phyloP scores from a whole-genome alignment of 2,797 vertebrate species.

The Cirrhinus mrigala region DNA sequence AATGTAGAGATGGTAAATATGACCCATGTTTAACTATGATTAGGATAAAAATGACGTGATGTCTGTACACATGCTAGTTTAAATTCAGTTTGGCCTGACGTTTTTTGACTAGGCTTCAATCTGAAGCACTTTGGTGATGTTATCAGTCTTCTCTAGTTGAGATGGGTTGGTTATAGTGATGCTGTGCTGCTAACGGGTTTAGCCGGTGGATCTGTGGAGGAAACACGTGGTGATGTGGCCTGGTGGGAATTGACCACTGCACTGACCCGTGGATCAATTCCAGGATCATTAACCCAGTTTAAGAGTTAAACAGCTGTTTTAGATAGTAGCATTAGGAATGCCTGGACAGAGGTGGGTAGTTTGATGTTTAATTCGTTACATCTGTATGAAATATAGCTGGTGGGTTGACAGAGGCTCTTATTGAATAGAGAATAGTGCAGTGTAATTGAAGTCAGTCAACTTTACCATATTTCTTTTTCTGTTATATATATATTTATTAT shows the following conservation, averaged over 20 bases:
- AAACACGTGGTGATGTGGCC: conserved; percentile 55
- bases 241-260: conserved; percentile 21
- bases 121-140: not conserved
- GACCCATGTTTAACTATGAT: not conserved
- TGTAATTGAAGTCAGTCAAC: not conserved
- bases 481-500: no score
- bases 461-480: not conserved
- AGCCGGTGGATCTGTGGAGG: conserved; percentile 33
- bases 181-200: conserved; percentile 35
- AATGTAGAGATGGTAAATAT: not conserved
- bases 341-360: not conserved
- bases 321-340: not conserved
- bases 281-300: conserved; percentile 4
- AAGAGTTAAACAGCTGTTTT: not conserved
- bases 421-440: not conserved
- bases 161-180: not conserved
- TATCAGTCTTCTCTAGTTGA: not conserved
- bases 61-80: not conserved
- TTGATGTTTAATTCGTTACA: not conserved
- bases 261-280: conserved; percentile 8
- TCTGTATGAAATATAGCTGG: not conserved
- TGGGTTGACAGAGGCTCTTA: not conserved
- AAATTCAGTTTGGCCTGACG: not conserved
- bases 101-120: no score
- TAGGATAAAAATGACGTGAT: not conserved